Evolutionary conservation across 2,797 vertebrate genomes (phyloP).

Genomic region (Pangasius sanitwongsei): DNA sequence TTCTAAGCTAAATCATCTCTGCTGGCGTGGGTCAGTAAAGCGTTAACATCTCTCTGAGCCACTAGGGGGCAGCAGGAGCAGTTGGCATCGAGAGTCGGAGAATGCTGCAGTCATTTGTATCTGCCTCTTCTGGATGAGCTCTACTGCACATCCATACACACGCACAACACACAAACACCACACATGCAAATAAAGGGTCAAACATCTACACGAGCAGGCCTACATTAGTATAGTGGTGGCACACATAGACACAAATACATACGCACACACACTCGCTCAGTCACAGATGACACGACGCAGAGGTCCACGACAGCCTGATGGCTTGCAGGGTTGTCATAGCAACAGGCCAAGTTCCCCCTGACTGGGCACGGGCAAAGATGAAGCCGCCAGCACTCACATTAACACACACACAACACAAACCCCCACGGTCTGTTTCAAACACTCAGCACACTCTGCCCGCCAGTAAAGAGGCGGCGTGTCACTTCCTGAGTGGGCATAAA

Average conservation of each 20-base stretch:
- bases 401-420: constrained; percentile 43
- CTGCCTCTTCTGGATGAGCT: constrained; percentile 42
- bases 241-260: constrained; percentile 48
- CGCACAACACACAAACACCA: constrained; percentile 33
- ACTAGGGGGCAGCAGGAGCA: constrained; percentile 51
- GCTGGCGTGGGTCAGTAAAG: not conserved
- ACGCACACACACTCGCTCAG: constrained; percentile 46
- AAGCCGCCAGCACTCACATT: constrained; percentile 42
- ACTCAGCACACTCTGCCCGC: constrained; percentile 38
- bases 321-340: constrained; percentile 56
- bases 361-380: constrained; percentile 23
- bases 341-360: constrained; percentile 48
- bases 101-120: constrained; percentile 54
- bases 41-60: constrained; percentile 5
- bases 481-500: constrained; percentile 47
- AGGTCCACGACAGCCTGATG: constrained; percentile 39
- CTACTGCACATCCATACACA: constrained; percentile 18
- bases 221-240: not conserved
- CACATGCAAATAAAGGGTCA: constrained; percentile 50
- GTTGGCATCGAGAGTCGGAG: not conserved
- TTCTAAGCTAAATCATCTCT: not conserved
- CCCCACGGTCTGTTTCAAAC: constrained; percentile 39
- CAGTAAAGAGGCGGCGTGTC: constrained; percentile 49
- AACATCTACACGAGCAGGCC: not conserved
- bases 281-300: constrained; percentile 15